Base-by-base conservation (phyloP, 2,888 invertebrate species). In the Drosophila mulleri region DNA sequence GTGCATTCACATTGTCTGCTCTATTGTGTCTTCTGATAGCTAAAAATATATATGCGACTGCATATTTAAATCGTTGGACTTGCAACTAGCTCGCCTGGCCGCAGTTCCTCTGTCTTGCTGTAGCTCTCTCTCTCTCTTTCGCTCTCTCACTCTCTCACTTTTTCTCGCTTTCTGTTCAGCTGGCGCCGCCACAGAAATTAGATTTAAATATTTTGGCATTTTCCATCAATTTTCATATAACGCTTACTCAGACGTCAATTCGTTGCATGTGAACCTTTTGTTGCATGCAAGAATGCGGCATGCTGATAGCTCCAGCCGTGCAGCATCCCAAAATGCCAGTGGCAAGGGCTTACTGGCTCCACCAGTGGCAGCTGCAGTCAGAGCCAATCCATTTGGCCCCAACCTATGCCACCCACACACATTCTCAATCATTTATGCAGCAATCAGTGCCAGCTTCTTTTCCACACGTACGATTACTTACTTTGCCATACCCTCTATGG, bases 181-280 rank as follows among this genome's bases (percentile, higher is more conserved):
- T 37, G 52, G 37, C 52, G 35, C 37, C 35, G 65, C 71, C 59
- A 63, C 72, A 85, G 60, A 74, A 83, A 87, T 83, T 73, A 84
- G 89, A 83, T 85, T 89, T 83, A 85, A 85, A 87, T 86, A 87
- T 85, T 85, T 87, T 85, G 84, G 88, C 89, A 89, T 85, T 84
- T 87, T 74, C 87, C 80, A 89, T 85, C 89, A 85, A 84, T 87
- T 89, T 87, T 89, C 75, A 79, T 78, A 75, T 75, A 81, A 77
- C 72, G 48, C 42, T 53, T 26, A n/a, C 45, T 75, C 48, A 23
- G 18, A 58, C 56, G 56, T 62, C 57, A 65, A 57, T 61, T 67
- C 47, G 29, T 48, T 42, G 59, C 56, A 70, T 84, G 82, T 67
- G 72, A 76, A 71, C 65, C 74, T 58, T 69, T 64, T 67, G 74